A percentile compares a stretch with the other conserved stretches of the same genome.
These are phyloP conservation scores for Drosophila asahinai DNA, from an alignment of 1,140 invertebrate species.

Conservation along the genomic window DNA sequence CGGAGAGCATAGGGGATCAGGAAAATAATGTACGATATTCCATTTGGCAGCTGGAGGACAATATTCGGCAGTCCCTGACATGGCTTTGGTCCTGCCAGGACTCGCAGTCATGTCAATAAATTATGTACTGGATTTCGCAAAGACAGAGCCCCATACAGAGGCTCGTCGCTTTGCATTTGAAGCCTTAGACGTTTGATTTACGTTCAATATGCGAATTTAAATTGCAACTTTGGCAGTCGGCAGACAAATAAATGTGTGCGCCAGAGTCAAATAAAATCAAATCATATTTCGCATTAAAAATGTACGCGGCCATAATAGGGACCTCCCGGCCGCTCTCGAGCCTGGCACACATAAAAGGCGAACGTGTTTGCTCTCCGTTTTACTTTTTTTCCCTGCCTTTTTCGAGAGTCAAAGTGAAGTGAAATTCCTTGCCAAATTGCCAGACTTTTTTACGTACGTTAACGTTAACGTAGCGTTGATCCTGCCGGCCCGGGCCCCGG, in stretches of 20 bases:
- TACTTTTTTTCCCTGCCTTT: not conserved
- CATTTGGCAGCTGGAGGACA: slow-evolving; percentile 63
- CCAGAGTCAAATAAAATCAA: slow-evolving; percentile 64
- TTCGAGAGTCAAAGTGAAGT: slow-evolving; percentile 53
- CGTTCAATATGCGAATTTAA: slow-evolving; percentile 73
- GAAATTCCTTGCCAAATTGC: slow-evolving; percentile 74
- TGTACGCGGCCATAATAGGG: slow-evolving; percentile 63
- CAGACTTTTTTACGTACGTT: slow-evolving; percentile 39
- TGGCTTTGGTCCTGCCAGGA: slow-evolving; percentile 39
- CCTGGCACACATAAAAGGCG: slow-evolving; percentile 52
- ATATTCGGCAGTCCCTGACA: slow-evolving; percentile 58
- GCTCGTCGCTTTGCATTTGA: slow-evolving; percentile 48
- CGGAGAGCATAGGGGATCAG: slow-evolving; percentile 15
- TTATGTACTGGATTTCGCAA: slow-evolving; percentile 76
- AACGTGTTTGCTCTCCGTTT: slow-evolving; percentile 41
- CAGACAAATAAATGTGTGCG: slow-evolving; percentile 64
- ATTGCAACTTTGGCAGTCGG: slow-evolving; percentile 59
- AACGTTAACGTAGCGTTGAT: slow-evolving; percentile 22
- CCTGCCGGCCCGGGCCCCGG: slow-evolving; percentile 40
- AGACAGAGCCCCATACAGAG: slow-evolving; percentile 37
- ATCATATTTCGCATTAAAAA: slow-evolving; percentile 69
- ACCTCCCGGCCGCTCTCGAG: slow-evolving; percentile 11
- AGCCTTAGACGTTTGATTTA: slow-evolving; percentile 76
- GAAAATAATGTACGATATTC: slow-evolving; percentile 59
- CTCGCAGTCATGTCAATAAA: slow-evolving; percentile 76